Conservation (phyloP, 2,888 invertebrate species). For the Pandemis corylana region DNA sequence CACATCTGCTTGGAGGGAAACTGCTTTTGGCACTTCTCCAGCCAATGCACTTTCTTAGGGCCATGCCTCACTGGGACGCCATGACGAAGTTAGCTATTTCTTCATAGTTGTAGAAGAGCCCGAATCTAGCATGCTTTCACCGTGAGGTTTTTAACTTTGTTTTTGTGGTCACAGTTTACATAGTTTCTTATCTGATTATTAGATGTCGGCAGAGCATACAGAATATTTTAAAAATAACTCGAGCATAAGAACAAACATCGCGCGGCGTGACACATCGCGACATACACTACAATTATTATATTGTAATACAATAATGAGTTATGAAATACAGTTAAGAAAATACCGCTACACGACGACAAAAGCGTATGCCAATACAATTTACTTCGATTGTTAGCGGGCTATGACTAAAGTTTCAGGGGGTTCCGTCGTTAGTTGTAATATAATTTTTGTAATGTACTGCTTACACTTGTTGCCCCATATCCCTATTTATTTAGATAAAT, state of each 20-base stretch:
- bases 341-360: neutral
- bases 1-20: neutral
- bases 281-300: neutral
- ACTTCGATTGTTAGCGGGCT: too few relatives aligned
- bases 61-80: too few relatives aligned
- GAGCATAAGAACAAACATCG: neutral
- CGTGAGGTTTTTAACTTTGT: neutral
- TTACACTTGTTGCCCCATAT: too few relatives aligned
- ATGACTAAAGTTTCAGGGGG: too few relatives aligned
- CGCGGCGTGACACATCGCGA: neutral
- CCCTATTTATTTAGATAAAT: too few relatives aligned
- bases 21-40: neutral
- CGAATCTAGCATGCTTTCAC: too few relatives aligned
- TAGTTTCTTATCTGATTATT: constrained; percentile 17
- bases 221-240: constrained; percentile 14
- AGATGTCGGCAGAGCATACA: constrained; percentile 8
- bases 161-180: constrained; percentile 19
- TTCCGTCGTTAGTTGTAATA: too few relatives aligned
- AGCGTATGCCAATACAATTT: too few relatives aligned
- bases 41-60: neutral
- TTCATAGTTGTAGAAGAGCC: too few relatives aligned
- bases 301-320: constrained; percentile 1
- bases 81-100: too few relatives aligned
- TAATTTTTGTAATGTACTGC: too few relatives aligned
- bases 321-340: neutral